A percentile compares a stretch with the other conserved stretches of the same genome.
Conservation (phyloP, 2,113 vertebrate genomes). For the Edolisoma coerulescens region DNA sequence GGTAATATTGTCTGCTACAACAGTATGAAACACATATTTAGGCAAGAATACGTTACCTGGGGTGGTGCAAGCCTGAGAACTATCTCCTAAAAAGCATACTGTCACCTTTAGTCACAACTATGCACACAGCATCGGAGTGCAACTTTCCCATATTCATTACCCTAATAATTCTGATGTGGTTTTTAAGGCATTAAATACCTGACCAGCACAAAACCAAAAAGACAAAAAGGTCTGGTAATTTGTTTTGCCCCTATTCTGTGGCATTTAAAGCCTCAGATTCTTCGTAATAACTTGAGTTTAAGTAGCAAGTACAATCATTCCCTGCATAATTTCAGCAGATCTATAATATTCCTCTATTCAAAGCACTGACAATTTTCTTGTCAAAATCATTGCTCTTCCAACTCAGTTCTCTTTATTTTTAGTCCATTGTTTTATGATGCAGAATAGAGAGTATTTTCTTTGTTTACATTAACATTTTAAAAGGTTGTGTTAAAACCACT, state of each 20-base stretch:
- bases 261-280: not conserved
- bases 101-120: not conserved
- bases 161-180: not conserved
- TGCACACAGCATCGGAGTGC: not conserved
- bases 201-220: not conserved
- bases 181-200: not conserved
- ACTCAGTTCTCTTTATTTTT: not conserved
- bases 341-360: not conserved
- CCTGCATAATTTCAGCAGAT: not conserved
- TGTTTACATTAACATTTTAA: not conserved
- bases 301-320: not conserved
- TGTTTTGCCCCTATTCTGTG: not conserved
- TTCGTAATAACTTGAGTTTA: not conserved
- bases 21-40: not conserved
- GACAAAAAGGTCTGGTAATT: not conserved
- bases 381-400: constrained; percentile 2
- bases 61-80: not conserved
- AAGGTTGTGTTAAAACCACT: not conserved
- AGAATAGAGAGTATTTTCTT: not conserved
- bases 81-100: not conserved
- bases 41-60: not conserved
- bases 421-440: not conserved
- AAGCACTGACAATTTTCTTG: not conserved
- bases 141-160: not conserved
- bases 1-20: not conserved